Percentiles rank a stretch among this genome's conserved stretches.
These are phyloP conservation scores for Spodoptera frugiperda DNA, from an alignment of 1,140 invertebrate species.

Conservation along the genomic window DNA sequence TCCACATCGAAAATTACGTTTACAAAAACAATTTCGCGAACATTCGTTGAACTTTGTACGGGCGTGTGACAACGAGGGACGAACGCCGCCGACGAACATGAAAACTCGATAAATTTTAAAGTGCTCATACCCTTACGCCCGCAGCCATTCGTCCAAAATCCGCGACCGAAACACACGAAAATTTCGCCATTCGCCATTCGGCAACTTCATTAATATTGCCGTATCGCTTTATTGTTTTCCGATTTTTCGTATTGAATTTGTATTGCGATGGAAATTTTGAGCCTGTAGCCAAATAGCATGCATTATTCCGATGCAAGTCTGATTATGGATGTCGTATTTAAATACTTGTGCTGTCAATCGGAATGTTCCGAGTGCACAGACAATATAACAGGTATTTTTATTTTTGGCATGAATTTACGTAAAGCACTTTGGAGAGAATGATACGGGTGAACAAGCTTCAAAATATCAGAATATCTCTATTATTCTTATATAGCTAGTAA, in stretches of 20 bases:
- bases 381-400: no score
- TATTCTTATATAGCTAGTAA: no score
- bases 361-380: no score
- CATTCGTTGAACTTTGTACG: constrained; percentile 42
- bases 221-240: constrained; percentile 49
- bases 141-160: constrained; percentile 57
- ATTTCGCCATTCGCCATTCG: constrained; percentile 59
- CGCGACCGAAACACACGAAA: constrained; percentile 58
- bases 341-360: background rate
- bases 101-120: constrained; percentile 86
- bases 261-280: constrained; percentile 10
- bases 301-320: constrained; percentile 9
- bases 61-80: constrained; percentile 28
- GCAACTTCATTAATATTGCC: constrained; percentile 62
- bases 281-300: constrained; percentile 20
- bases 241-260: constrained; percentile 44
- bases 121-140: constrained; percentile 67
- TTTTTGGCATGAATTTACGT: no score
- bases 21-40: constrained; percentile 29
- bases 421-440: no score
- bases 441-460: no score
- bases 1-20: constrained; percentile 19
- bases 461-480: no score
- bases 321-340: background rate
- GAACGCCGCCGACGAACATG: constrained; percentile 66